Evolutionary conservation across 1,140 invertebrate species (phyloP), one percentile per base, ranked within the genome.

Genomic region (Diuraphis noxia): DNA sequence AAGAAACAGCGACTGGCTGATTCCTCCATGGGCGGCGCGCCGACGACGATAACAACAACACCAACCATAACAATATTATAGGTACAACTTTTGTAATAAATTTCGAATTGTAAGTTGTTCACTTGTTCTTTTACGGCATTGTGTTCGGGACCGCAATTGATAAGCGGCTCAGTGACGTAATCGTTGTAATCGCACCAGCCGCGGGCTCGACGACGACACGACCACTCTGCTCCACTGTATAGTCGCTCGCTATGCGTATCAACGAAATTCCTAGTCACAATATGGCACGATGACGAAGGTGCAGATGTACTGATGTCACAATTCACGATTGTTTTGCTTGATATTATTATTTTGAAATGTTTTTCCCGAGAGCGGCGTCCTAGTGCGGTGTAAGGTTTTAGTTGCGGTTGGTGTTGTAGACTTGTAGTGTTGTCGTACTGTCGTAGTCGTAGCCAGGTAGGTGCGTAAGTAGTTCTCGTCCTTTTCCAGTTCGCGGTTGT

Each of bases 301-400:
- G n/a, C n/a, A n/a, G 46, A 23, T 49, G 46, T 49, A 49, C 46
- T 49, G 25, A 82, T 38, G 81, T 38, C 38, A 41, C 81, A 38
- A 13, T 41, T 82, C 40, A 6, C 38, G 38, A 82, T 41, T n/a
- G n/a, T 41, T 81, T 82, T 41, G 40, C 41, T 82, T 82, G 81
- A 82, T 82, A 82, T 81, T 36, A 63, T 63, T 72, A 63, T 79
- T 79, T 79, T 79, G 72, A 79, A 36, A 79, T 41, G 38, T 82
- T 82, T 82, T 82, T 30, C 40, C 25, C 81, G 38, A 17, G 23
- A 38, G 36, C 79, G 79, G 23, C 36, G 79, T 81, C 36, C 56
- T 72, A 72, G 56, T 72, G 56, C n/a, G 13, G 56, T 72, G 56
- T 72, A n/a, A n/a, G 34, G 30, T n/a, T 63, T 30, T 63, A n/a